These are phyloP conservation scores for Brachyalestes nurse DNA, from an alignment of 2,797 vertebrate species.

Conservation along the genomic window DNA sequence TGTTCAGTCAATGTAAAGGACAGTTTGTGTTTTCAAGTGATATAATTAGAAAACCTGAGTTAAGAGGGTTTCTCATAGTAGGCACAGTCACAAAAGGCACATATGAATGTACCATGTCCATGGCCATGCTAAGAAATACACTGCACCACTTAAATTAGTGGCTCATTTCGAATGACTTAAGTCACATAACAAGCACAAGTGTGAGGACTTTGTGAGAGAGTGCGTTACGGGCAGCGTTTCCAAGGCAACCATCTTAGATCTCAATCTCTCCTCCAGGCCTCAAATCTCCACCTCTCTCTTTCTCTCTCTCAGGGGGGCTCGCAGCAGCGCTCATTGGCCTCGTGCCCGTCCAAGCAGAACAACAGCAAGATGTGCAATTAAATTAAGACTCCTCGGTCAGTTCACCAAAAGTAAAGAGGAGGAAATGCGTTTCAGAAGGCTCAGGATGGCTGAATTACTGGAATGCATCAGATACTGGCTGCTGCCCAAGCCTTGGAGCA, in stretches of 20 bases:
- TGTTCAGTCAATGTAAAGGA: too few species aligned
- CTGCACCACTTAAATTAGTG: constrained; percentile 4
- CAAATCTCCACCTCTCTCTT: constrained; percentile 49
- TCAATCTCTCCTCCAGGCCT: constrained; percentile 48
- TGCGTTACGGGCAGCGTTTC: constrained; percentile 45
- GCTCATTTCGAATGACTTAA: constrained; percentile 13
- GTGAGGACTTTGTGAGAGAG: constrained; percentile 30
- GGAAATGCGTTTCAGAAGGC: constrained; percentile 57
- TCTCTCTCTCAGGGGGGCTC: constrained; percentile 38
- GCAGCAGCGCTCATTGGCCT: constrained; percentile 54
- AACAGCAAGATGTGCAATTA: constrained; percentile 67
- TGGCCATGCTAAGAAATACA: neutral
- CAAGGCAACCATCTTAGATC: constrained; percentile 56
- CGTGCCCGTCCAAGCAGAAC: constrained; percentile 62
- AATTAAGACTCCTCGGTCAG: constrained; percentile 64
- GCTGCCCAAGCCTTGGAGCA: constrained; percentile 55
- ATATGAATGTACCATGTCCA: neutral
- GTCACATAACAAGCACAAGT: constrained; percentile 27
- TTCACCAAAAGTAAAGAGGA: constrained; percentile 55
- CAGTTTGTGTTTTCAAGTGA: neutral
- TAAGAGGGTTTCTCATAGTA: too few species aligned
- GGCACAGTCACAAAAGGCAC: neutral
- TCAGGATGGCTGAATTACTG: constrained; percentile 57
- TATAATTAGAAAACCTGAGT: too few species aligned
- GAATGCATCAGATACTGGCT: constrained; percentile 68